phyloP scores from a whole-genome alignment of 2,797 vertebrate species.

The Acipenser ruthenus region DNA sequence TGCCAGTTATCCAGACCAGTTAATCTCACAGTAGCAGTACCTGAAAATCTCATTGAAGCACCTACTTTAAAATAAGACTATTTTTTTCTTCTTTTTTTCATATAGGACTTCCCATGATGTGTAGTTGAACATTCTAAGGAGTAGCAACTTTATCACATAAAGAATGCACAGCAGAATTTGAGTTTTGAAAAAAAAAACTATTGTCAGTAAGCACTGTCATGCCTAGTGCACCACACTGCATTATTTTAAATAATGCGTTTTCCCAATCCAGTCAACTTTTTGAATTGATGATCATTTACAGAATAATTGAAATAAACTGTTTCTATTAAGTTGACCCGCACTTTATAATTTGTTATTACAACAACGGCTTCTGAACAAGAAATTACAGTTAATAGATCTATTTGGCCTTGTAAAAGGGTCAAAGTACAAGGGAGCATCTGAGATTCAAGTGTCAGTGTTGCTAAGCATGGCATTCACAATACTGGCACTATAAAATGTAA shows the following conservation, averaged over 20 bases:
- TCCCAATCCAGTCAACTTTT: constrained; percentile 25
- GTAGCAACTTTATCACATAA: constrained; percentile 43
- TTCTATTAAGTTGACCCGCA: constrained; percentile 76
- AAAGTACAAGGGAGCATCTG: constrained; percentile 74
- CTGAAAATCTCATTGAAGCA: constrained; percentile 35
- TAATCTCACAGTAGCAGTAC: constrained; percentile 35
- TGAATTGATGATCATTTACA: constrained; percentile 28
- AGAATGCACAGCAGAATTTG: constrained; percentile 37
- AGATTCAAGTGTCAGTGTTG: constrained; percentile 81
- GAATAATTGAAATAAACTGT: constrained; percentile 8
- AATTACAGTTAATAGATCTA: constrained; percentile 69
- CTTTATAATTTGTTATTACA: constrained; percentile 80
- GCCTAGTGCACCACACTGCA: constrained; percentile 30
- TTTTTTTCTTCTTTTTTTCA: constrained; percentile 42
- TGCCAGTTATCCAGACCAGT: constrained; percentile 27
- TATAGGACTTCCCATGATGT: constrained; percentile 51
- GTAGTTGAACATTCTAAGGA: constrained; percentile 50
- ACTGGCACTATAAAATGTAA: constrained; percentile 87
- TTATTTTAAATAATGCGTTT: constrained; percentile 27
- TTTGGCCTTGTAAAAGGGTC: constrained; percentile 70
- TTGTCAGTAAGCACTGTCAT: constrained; percentile 32
- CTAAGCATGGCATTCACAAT: constrained; percentile 84
- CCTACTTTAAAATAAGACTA: constrained; percentile 45
- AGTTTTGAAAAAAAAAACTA: constrained; percentile 19
- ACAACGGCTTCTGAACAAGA: constrained; percentile 80